Conservation (phyloP, 2,797 vertebrate genomes). For the Mormyrops attenuatus region DNA sequence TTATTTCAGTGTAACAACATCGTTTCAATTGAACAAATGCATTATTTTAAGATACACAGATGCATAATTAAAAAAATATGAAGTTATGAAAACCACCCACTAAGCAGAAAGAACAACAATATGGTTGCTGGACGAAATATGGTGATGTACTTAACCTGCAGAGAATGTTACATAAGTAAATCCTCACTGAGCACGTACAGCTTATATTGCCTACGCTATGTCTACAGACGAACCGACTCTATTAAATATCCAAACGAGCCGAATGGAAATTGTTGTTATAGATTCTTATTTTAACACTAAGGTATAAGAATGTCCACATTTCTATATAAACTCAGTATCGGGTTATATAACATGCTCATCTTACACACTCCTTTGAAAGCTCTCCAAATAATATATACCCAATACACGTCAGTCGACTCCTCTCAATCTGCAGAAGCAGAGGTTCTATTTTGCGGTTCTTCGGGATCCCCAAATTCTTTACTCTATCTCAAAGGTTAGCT, state of each 20-base stretch:
- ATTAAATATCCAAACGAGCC: background rate
- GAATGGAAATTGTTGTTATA: background rate
- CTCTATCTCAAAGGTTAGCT: background rate
- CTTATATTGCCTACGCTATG: background rate
- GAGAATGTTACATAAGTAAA: slow-evolving; percentile 8
- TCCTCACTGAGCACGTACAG: background rate
- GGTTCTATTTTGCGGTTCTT: background rate
- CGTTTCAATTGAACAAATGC: background rate
- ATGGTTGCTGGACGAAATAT: background rate
- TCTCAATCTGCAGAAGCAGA: background rate
- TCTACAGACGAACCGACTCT: background rate
- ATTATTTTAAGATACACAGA: background rate
- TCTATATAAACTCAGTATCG: background rate
- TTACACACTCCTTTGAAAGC: background rate
- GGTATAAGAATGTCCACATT: background rate
- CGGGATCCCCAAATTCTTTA: background rate
- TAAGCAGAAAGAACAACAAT: background rate
- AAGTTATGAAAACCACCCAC: background rate
- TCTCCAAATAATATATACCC: background rate
- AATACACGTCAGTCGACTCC: background rate
- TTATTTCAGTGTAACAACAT: background rate
- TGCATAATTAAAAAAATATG: background rate
- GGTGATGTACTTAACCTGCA: background rate
- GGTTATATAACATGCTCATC: background rate
- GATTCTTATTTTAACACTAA: background rate